Evolutionary conservation across 2,888 invertebrate genomes (phyloP), one percentile per base, ranked within the genome.

Genomic region (Agrilus biguttatus): DNA sequence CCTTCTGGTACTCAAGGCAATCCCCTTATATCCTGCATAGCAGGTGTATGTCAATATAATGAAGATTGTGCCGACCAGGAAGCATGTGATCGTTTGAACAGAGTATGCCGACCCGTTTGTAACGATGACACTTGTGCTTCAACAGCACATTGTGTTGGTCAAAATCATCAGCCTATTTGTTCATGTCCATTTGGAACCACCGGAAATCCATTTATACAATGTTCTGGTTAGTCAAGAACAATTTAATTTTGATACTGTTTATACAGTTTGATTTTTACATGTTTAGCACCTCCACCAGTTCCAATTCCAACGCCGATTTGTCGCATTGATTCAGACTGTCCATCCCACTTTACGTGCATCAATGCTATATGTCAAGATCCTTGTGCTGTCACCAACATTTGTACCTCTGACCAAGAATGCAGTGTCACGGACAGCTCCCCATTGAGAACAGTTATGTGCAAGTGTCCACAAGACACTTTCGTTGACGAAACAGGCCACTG

Each of bases 61-160:
- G 87, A 89, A 56, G 90, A 91, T 58, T 91, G 90, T 53, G 83
- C 83, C 32, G 81, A 84, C 54, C 75, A 83, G 49, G 88, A 90
- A 63, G 77, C 83, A 33, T 91, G 90, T 62, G 85, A 89, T 57
- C 72, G 87, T 45, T 69, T 88, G 12, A 90, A 89, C 60, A 73
- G 87, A 51, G 75, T 86, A 1, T 90, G 91, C 56, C 74, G 83
- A 53, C 81, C 83, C 0, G 88, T 83, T 21, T 90, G 90, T 58
- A 79, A 82, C 5, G 80, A 80, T n/a, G 80, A 81, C 43, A 78
- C 83, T 0, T 92, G 92, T 57, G 86, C 85, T 0, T 72, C 75
- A 1, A 78, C 77, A 14, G 89, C 91, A 2, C 66, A 72, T n/a
- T 92, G 91, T 59, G 66, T 74, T 8, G 83, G 83, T 3, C 73